Base-by-base conservation (phyloP, 1,140 invertebrate genomes). In the Maconellicoccus hirsutus region DNA sequence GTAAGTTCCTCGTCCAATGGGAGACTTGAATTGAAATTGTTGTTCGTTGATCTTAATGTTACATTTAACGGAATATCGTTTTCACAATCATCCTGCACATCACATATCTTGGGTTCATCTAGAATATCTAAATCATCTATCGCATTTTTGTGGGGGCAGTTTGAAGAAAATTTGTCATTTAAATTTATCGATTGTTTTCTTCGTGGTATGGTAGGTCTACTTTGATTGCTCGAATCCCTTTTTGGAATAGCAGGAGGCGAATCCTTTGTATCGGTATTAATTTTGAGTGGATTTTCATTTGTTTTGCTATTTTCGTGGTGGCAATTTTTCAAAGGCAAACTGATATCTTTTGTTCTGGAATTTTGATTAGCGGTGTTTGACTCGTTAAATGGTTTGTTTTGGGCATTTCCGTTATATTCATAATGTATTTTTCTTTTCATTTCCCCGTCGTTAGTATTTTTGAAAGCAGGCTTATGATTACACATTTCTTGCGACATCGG, bases 1-100 rank as follows among this genome's bases (percentile, higher is more conserved):
- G 88, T 89, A 71, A 90, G 77, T 78, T 90, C 88, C 80, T 91
- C 89, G 75, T 90, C 88, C 78, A 90, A 81, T 0, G 88, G 88
- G 70, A 90, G 75, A 6, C 87, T 86, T 0, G 84, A 69, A 4
- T 8, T 66, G 61, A 66, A 66, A 16, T 8, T 26, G 61, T 52
- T 52, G 16, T 19, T 19, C 2, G 10, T 52, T 2, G 42, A 33
- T 33, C 29, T 19, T 52, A 52, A 3, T 2, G 10, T 52, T 16
- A 19, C 42, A 52, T 52, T 52, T 8, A 16, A 16, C 2, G 42
- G n/a, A 4, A 52, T 52, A 3, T 19, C 42, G 16, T 19, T 16
- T 3, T 52, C n/a, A 16, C 3, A 52, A 52, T 52, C 42, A 16
- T 52, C 42, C 12, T 8, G n/a, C n/a, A 19, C 6, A 52, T 52